Conservation (phyloP, 2,888 invertebrate species). For the Quadroppia sp. region DNA sequence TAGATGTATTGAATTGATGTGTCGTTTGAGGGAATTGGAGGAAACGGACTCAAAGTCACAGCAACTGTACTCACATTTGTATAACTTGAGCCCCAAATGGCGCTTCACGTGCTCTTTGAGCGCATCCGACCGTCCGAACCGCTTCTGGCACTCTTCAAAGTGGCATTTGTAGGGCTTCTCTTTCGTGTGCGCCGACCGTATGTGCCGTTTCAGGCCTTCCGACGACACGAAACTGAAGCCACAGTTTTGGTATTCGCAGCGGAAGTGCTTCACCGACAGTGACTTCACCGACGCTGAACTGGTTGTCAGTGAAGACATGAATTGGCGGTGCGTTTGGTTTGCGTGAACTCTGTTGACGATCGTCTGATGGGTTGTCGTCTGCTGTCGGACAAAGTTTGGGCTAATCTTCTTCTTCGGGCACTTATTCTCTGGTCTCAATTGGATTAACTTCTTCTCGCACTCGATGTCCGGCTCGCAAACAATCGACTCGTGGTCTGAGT, state of each 20-base stretch:
- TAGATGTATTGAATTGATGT: background rate
- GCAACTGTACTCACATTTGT: background rate
- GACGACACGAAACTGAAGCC: conserved; percentile 48
- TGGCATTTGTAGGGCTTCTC: conserved; percentile 48
- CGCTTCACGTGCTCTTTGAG: conserved; percentile 14
- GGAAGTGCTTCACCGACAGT: conserved; percentile 44
- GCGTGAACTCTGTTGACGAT: too few relatives aligned
- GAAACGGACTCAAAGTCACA: background rate
- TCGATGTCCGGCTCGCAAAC: background rate
- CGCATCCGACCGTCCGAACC: background rate
- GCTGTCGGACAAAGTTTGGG: too few relatives aligned
- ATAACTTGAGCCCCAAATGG: conserved; percentile 2
- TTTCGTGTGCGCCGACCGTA: conserved; percentile 48
- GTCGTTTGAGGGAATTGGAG: background rate
- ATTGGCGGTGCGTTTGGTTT: too few relatives aligned
- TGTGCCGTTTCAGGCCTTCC: conserved; percentile 48
- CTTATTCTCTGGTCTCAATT: background rate
- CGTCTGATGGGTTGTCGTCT: too few relatives aligned
- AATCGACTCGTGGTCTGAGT: background rate
- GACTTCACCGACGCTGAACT: too few relatives aligned
- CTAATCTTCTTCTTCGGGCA: background rate
- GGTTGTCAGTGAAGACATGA: too few relatives aligned
- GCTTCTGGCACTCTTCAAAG: background rate
- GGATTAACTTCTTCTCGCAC: background rate
- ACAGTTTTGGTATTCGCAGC: conserved; percentile 46